Evolutionary conservation across 2,888 invertebrate genomes (phyloP), one percentile per base, ranked within the genome.

Genomic region (Hermaeophaga mercurialis): DNA sequence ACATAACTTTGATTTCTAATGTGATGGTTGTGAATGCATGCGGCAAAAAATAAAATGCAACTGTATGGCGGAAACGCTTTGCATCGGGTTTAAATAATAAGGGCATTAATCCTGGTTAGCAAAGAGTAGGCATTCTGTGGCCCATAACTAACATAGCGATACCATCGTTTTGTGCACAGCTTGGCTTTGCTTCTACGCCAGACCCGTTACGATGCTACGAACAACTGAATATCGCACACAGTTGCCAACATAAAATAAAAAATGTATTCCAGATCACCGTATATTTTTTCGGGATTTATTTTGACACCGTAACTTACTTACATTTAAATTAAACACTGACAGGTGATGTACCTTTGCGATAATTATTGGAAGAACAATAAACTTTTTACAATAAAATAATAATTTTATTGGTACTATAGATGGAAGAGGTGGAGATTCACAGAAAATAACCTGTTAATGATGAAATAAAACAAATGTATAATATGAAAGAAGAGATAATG

Each of bases 101-200:
- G 72, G 73, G 70, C 73, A 73, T 74, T 74, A 73, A 74, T 75
- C 72, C 71, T 71, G 70, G 70, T 72, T 72, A 72, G 70, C 71
- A 69, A 70, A 67, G 71, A 70, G 72, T 68, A 70, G 72, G 71
- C 70, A 70, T 70, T 74, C 72, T 72, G 69, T 73, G 72, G 74
- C 70, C 73, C 74, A 75, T 75, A 75, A 75, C 75, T 75, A 75
- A 75, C 73, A 59, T 63, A 59, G 58, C 62, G 75, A 75, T 75
- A 74, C 67, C 68, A 75, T 75, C 75, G 62, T 58, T 64, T 64
- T 67, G 63, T 63, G 65, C 64, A 62, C 64, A 60, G 66, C 67
- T 63, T 63, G 39, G 66, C 66, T 63, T 63, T 62, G 68, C 58
- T 57, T 65, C 67, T 58, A 64, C 63, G 67, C 58, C 64, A 65